Evolutionary conservation across 2,797 vertebrate genomes (phyloP).

Genomic region (Tenualosa ilisha): DNA sequence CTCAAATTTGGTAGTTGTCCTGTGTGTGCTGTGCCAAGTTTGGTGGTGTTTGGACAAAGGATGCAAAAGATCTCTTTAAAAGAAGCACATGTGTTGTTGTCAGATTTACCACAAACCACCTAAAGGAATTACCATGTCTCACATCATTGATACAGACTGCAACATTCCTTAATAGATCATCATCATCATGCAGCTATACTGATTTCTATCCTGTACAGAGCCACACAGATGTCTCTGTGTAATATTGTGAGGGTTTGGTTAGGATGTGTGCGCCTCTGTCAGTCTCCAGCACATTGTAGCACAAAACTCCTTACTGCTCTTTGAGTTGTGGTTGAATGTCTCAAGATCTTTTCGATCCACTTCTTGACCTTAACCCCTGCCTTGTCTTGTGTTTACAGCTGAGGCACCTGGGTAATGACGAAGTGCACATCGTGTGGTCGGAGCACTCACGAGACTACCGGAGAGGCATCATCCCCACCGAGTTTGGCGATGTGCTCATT

Average conservation of each 20-base stretch:
- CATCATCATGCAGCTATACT: not conserved
- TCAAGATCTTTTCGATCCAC: not conserved
- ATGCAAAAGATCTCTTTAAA: too few relatives aligned
- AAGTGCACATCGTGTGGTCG: slow-evolving; percentile 98
- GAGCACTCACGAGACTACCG: slow-evolving; percentile 96
- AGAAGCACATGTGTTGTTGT: too few relatives aligned
- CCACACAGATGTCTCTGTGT: not conserved
- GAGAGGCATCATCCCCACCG: slow-evolving; percentile 95
- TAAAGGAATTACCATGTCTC: too few relatives aligned
- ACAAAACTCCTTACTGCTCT: not conserved
- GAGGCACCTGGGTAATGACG: slow-evolving; percentile 95
- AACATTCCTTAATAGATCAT: too few relatives aligned
- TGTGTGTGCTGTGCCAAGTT: too few relatives aligned
- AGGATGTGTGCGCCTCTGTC: not conserved
- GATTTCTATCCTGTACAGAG: not conserved
- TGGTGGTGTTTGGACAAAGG: too few relatives aligned
- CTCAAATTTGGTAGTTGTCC: too few relatives aligned
- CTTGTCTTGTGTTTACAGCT: slow-evolving; percentile 71
- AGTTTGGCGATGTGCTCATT: slow-evolving; percentile 96
- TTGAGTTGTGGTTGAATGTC: not conserved
- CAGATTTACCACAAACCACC: too few relatives aligned
- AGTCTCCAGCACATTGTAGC: not conserved
- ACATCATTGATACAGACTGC: too few relatives aligned
- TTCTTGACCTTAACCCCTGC: not conserved
- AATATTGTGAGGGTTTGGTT: not conserved